These are phyloP conservation scores for Heliothis subflexa DNA, from an alignment of 1,140 invertebrate species.

Conservation along the genomic window DNA sequence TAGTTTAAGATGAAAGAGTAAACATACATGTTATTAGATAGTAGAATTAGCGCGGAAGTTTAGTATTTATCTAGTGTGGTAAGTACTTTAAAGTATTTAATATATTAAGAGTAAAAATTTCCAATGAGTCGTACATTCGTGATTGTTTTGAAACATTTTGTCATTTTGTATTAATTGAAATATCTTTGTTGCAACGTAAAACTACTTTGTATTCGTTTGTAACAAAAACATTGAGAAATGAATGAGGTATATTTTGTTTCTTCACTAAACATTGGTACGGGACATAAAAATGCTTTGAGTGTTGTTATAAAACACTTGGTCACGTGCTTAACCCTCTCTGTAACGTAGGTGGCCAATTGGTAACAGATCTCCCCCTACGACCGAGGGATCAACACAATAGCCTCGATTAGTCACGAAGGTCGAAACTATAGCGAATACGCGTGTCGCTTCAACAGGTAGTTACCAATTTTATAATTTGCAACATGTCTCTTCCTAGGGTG, in stretches of 20 bases:
- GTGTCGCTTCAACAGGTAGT: slow-evolving; percentile 1
- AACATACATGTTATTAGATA: no score
- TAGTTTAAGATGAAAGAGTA: no score
- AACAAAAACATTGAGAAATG: neutral
- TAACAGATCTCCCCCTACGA: slow-evolving; percentile 8
- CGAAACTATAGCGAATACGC: neutral
- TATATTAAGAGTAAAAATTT: no score
- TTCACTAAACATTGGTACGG: neutral
- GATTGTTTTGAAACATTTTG: slow-evolving; percentile 7
- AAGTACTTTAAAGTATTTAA: neutral
- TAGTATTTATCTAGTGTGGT: neutral
- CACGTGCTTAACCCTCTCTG: neutral
- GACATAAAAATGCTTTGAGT: no score
- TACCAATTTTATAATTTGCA: slow-evolving; percentile 5
- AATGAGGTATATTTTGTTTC: neutral
- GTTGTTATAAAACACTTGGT: neutral
- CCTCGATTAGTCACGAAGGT: neutral
- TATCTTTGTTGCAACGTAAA: neutral
- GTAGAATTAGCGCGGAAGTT: neutral
- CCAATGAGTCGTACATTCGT: slow-evolving; percentile 10
- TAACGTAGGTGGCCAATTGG: neutral
- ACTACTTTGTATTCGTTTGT: neutral
- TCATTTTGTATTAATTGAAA: neutral
- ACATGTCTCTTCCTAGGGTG: neutral
- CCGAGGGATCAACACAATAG: neutral